These are phyloP conservation scores for Siphonodentalium dalli DNA, from an alignment of 2,888 invertebrate genomes.

Conservation along the genomic window DNA sequence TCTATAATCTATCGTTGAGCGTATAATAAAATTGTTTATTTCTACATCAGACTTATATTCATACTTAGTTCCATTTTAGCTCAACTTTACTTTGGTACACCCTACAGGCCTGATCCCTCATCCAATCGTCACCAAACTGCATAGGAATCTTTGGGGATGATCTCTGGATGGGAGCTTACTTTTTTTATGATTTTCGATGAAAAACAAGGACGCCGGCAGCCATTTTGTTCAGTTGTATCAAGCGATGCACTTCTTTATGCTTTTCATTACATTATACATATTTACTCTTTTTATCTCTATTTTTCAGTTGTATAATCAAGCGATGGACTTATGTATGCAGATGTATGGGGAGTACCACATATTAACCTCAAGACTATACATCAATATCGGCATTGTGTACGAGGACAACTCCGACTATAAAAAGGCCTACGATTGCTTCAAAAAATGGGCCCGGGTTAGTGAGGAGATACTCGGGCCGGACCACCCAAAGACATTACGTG, in stretches of 20 bases:
- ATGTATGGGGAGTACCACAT: constrained; percentile 63
- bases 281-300: constrained; percentile 1
- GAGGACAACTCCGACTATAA: constrained; percentile 62
- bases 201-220: too few species aligned
- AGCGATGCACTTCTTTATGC: background rate
- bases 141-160: too few species aligned
- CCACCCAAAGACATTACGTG: constrained; percentile 62
- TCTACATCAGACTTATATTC: too few species aligned
- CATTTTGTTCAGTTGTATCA: too few species aligned
- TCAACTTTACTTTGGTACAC: too few species aligned
- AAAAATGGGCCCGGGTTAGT: constrained; percentile 60
- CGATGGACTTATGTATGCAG: constrained; percentile 62
- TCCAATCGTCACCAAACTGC: too few species aligned
- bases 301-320: constrained; percentile 59
- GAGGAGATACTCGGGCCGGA: constrained; percentile 62
- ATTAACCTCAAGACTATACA: constrained; percentile 60
- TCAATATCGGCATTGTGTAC: constrained; percentile 63
- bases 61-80: too few species aligned
- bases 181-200: too few species aligned
- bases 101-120: too few species aligned
- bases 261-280: background rate
- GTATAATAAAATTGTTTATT: too few species aligned
- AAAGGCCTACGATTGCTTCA: constrained; percentile 62
- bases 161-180: too few species aligned
- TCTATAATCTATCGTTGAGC: too few species aligned